Evolutionary conservation across 2,113 vertebrate genomes (phyloP).

Genomic region (Lampris megalopsis): DNA sequence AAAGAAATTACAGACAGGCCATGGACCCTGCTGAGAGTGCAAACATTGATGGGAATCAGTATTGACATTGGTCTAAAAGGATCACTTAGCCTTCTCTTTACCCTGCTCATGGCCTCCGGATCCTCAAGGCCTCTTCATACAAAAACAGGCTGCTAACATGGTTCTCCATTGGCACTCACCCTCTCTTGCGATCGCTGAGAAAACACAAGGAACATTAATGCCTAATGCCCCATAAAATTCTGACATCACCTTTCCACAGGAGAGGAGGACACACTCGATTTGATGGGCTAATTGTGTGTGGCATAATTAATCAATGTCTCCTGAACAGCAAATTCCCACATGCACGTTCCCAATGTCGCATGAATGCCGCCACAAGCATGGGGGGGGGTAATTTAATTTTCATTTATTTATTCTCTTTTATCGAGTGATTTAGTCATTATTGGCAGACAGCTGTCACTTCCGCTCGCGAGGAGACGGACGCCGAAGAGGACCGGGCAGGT

Average conservation of each 20-base stretch:
- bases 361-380: conserved; percentile 60
- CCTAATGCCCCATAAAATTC: conserved; percentile 79
- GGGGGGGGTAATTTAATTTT: conserved; percentile 69
- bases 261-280: conserved; percentile 83
- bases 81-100: conserved; percentile 69
- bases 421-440: conserved; percentile 62
- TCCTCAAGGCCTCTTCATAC: conserved; percentile 50
- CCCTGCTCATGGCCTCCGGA: conserved; percentile 49
- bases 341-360: conserved; percentile 58
- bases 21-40: conserved; percentile 61
- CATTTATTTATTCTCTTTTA: conserved; percentile 70
- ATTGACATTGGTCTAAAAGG: conserved; percentile 77
- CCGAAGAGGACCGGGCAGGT: conserved; percentile 9
- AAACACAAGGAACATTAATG: conserved; percentile 72
- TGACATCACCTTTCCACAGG: conserved; percentile 83
- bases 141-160: conserved; percentile 54
- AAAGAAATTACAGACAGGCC: conserved; percentile 60
- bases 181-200: conserved; percentile 63
- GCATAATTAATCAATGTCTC: conserved; percentile 85
- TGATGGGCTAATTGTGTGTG: conserved; percentile 83
- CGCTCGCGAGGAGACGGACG: conserved; percentile 12
- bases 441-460: conserved; percentile 52
- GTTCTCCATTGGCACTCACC: conserved; percentile 37
- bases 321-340: conserved; percentile 76
- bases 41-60: conserved; percentile 76